Conservation (phyloP, 2,888 invertebrate genomes). For the Caenorhabditis wallacei region DNA sequence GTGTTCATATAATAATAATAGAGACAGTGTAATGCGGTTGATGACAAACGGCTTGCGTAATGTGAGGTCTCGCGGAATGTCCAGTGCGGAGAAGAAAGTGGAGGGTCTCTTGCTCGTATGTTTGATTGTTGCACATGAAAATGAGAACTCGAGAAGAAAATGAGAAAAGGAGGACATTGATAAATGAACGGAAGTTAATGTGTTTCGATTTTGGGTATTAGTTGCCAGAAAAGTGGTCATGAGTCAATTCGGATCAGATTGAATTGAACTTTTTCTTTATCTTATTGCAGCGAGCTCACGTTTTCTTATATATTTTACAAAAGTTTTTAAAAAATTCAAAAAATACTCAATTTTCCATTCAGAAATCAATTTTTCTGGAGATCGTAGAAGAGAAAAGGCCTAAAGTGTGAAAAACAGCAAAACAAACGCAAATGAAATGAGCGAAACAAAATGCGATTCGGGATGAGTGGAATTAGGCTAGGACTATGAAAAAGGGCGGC, state of each 20-base stretch:
- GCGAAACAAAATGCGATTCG: background rate
- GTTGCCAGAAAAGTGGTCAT: background rate
- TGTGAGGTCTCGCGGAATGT: slow-evolving; percentile 59
- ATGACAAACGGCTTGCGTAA: slow-evolving; percentile 67
- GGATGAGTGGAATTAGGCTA: slow-evolving; percentile 3
- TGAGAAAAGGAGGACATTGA: slow-evolving; percentile 24
- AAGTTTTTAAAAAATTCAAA: too few species aligned
- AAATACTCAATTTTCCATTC: too few species aligned
- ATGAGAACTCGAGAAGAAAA: slow-evolving; percentile 1
- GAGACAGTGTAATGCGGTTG: slow-evolving; percentile 64
- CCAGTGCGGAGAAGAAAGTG: slow-evolving; percentile 39
- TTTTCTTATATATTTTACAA: too few species aligned
- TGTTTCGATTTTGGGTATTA: background rate
- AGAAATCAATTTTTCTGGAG: too few species aligned
- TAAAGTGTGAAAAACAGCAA: background rate
- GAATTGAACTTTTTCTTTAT: too few species aligned
- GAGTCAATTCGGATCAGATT: too few species aligned
- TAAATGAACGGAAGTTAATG: slow-evolving; percentile 35
- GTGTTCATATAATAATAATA: slow-evolving; percentile 64
- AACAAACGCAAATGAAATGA: slow-evolving; percentile 22
- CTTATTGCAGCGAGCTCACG: too few species aligned
- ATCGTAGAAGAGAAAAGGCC: too few species aligned
- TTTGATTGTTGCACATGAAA: slow-evolving; percentile 63
- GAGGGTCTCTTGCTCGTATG: slow-evolving; percentile 21
- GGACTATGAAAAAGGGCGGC: slow-evolving; percentile 2